These are phyloP conservation scores for Scrobipalpa atriplicella DNA, from an alignment of 2,888 invertebrate species.

Conservation along the genomic window DNA sequence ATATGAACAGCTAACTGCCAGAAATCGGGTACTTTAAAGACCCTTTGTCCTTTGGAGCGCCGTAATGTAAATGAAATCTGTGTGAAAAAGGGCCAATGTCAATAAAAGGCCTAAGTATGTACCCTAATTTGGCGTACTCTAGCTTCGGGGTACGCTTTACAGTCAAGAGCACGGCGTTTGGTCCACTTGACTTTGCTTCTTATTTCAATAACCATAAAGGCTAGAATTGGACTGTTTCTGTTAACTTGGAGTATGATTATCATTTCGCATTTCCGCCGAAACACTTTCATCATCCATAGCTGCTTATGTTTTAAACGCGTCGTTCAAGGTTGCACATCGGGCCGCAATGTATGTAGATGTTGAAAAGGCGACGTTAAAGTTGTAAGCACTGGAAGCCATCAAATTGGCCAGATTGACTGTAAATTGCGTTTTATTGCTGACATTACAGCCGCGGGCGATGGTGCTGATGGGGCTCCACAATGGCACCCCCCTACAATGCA, in stretches of 20 bases:
- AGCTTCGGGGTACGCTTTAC: neutral
- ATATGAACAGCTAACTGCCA: neutral
- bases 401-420: conserved; percentile 65
- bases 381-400: conserved; percentile 53
- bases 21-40: neutral
- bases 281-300: no score
- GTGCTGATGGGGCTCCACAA: neutral
- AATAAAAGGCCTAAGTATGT: neutral
- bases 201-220: no score
- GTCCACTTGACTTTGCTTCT: no score
- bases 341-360: no score
- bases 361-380: no score
- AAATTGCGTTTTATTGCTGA: conserved; percentile 59
- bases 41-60: no score
- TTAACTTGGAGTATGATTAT: no score
- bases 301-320: no score
- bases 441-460: conserved; percentile 18
- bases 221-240: no score
- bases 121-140: neutral
- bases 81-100: neutral
- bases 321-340: no score
- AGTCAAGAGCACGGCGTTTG: neutral
- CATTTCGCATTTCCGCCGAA: no score
- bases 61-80: no score
- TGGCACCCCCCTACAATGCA: neutral